Evolutionary conservation across 2,797 vertebrate genomes (phyloP).

Genomic region (Bovichtus diacanthus): DNA sequence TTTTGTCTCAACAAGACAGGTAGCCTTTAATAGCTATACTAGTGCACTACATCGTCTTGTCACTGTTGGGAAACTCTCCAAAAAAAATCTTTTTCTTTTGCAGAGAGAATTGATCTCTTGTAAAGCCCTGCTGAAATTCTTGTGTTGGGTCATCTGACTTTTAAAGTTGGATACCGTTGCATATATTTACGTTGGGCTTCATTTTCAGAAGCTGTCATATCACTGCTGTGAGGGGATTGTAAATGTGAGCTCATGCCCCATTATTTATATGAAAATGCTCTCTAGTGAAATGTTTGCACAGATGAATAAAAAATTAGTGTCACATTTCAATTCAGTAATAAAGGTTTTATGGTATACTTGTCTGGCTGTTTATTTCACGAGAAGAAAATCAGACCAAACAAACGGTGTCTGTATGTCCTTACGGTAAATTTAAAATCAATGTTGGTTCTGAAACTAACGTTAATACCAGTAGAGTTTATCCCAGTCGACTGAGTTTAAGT

Average conservation of each 20-base stretch:
- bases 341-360: constrained; percentile 62
- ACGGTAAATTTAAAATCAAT: background rate
- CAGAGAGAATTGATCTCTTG: constrained; percentile 11
- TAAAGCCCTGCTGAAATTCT: constrained; percentile 49
- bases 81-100: constrained; percentile 31
- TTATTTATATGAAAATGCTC: constrained; percentile 72
- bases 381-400: background rate
- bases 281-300: constrained; percentile 72
- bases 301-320: constrained; percentile 62
- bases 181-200: constrained; percentile 69
- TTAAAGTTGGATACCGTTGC: constrained; percentile 24
- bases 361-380: constrained; percentile 20
- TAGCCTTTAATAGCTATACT: constrained; percentile 57
- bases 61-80: constrained; percentile 66
- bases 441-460: background rate
- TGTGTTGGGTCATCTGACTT: constrained; percentile 21
- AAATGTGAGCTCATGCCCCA: constrained; percentile 44
- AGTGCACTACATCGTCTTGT: constrained; percentile 82
- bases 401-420: background rate
- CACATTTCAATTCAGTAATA: constrained; percentile 67
- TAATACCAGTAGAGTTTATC: too few relatives aligned
- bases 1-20: constrained; percentile 48
- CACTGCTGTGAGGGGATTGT: constrained; percentile 66
- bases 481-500: background rate
- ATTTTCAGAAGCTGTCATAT: constrained; percentile 76